Conservation (phyloP, 2,888 invertebrate species). For the Neoaliturus tenellus region DNA sequence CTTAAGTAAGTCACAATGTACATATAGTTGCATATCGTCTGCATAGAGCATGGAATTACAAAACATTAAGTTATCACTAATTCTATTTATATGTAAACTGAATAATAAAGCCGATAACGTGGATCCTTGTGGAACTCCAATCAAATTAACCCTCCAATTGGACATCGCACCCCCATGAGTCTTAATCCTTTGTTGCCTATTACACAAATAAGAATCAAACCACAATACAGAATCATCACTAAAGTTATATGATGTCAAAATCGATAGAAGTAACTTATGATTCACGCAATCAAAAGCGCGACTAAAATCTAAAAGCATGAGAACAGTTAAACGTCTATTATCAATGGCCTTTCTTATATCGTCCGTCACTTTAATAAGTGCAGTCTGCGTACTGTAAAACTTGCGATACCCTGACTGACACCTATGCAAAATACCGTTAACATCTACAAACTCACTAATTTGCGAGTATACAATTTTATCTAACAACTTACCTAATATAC, state of each 20-base stretch:
- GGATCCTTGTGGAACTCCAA: slow-evolving; percentile 9
- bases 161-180: background rate
- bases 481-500: background rate
- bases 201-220: background rate
- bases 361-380: background rate
- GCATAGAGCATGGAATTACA: background rate
- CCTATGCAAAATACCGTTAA: background rate
- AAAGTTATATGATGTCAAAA: background rate
- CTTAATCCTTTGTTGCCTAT: background rate
- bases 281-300: background rate
- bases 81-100: background rate
- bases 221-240: background rate
- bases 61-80: background rate
- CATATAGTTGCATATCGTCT: background rate
- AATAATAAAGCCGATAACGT: slow-evolving; percentile 7
- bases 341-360: background rate
- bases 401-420: slow-evolving; percentile 3
- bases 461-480: background rate
- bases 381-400: slow-evolving; percentile 5
- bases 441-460: background rate
- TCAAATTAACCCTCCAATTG: background rate
- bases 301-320: slow-evolving; percentile 1
- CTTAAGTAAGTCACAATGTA: no score
- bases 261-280: background rate
- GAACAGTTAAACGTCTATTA: background rate